phyloP scores from a whole-genome alignment of 2,113 vertebrate genomes.

The Ancistrus triradiatus region DNA sequence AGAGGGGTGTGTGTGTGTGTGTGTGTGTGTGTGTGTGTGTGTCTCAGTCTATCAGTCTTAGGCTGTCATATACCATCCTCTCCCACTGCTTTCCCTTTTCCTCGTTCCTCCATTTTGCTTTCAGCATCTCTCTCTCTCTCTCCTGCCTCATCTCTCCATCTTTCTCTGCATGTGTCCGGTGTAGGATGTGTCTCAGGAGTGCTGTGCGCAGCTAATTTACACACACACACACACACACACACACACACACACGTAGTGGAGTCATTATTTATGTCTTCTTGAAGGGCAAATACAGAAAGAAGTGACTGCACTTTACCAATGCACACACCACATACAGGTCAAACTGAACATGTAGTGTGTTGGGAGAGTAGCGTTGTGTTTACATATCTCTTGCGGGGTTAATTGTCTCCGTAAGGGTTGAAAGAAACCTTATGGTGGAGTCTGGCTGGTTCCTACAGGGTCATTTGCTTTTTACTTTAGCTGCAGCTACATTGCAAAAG shows the following conservation, averaged over 20 bases:
- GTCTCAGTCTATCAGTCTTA: constrained; percentile 7
- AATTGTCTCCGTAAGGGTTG: too few species aligned
- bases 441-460: too few species aligned
- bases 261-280: constrained; percentile 55
- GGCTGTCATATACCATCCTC: constrained; percentile 30
- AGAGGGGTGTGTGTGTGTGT: constrained; percentile 34
- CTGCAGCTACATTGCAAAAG: too few species aligned
- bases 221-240: constrained; percentile 7
- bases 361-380: too few species aligned
- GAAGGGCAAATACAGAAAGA: constrained; percentile 47
- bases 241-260: constrained; percentile 41
- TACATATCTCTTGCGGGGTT: too few species aligned
- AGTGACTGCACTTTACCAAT: constrained; percentile 38
- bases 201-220: constrained; percentile 40
- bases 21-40: constrained; percentile 14
- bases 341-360: constrained; percentile 13
- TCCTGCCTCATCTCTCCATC: constrained; percentile 40
- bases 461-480: too few species aligned
- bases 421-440: too few species aligned
- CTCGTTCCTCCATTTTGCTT: constrained; percentile 35
- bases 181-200: constrained; percentile 43
- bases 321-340: constrained; percentile 29
- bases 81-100: constrained; percentile 3
- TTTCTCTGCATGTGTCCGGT: constrained; percentile 43
- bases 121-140: constrained; percentile 29